Percentiles rank a stretch among this genome's conserved stretches.
These are phyloP conservation scores for Pharmacophagus antenor DNA, from an alignment of 2,888 invertebrate genomes.

Conservation along the genomic window DNA sequence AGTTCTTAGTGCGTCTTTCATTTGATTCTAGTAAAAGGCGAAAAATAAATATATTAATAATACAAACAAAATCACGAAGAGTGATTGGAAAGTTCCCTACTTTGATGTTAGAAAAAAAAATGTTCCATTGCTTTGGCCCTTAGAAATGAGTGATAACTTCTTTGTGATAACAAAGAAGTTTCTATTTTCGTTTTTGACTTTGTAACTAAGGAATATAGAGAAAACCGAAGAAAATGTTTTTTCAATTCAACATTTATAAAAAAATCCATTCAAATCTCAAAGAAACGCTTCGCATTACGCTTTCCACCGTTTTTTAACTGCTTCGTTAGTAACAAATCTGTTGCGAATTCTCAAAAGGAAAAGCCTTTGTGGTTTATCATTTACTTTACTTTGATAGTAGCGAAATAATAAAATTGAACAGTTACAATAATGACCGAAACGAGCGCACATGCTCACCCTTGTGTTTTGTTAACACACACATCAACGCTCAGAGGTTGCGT, in stretches of 20 bases:
- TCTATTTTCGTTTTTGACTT: background rate
- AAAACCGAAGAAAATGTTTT: too few species aligned
- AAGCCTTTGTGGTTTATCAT: background rate
- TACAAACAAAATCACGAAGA: too few species aligned
- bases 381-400: conserved; percentile 30
- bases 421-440: conserved; percentile 46
- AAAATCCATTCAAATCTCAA: background rate
- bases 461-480: conserved; percentile 56
- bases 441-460: conserved; percentile 40
- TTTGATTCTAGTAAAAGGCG: too few species aligned
- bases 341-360: background rate
- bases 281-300: background rate
- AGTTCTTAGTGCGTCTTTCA: too few species aligned
- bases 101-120: too few species aligned
- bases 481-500: conserved; percentile 55
- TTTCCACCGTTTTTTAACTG: background rate
- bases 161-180: background rate
- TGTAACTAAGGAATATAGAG: background rate
- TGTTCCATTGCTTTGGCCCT: too few species aligned
- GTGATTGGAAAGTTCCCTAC: too few species aligned
- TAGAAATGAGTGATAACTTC: too few species aligned
- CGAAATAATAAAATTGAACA: conserved; percentile 37
- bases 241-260: too few species aligned
- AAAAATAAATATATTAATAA: too few species aligned
- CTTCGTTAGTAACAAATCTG: background rate